Conservation (phyloP, 2,113 vertebrate genomes). For the Cranoglanis bouderius region DNA sequence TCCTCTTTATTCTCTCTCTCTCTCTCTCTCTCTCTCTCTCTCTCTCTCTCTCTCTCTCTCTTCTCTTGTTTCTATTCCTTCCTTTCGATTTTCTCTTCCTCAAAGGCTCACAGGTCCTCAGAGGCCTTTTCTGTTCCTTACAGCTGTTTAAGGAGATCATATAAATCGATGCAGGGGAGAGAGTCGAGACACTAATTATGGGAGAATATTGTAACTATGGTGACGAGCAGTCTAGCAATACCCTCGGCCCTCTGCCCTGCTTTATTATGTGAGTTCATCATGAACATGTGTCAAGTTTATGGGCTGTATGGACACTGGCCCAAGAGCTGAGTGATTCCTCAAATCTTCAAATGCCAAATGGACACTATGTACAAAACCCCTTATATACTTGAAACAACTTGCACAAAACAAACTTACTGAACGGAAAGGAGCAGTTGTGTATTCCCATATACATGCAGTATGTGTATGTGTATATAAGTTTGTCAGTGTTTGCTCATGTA, state of each 20-base stretch:
- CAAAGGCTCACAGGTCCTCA: constrained; percentile 38
- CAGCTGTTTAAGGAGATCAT: constrained; percentile 58
- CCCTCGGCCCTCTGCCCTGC: constrained; percentile 33
- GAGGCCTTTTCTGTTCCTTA: constrained; percentile 51
- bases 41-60: constrained; percentile 31
- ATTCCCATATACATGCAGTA: not conserved
- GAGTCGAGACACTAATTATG: constrained; percentile 51
- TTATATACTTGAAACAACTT: not conserved
- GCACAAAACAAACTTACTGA: not conserved
- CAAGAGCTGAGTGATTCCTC: constrained; percentile 32
- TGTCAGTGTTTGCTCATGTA: not conserved
- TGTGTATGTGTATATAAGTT: constrained; percentile 6
- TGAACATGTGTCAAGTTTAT: constrained; percentile 53
- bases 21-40: constrained; percentile 38
- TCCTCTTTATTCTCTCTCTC: constrained; percentile 32
- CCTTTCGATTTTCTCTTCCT: constrained; percentile 36
- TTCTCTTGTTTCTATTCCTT: constrained; percentile 29
- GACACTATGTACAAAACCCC: not conserved
- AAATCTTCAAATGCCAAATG: constrained; percentile 1
- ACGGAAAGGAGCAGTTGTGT: not conserved
- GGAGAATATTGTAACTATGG: constrained; percentile 58
- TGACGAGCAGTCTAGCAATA: constrained; percentile 48
- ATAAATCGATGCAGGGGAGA: constrained; percentile 54
- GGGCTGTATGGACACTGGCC: constrained; percentile 41
- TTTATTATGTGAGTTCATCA: constrained; percentile 56